Base-by-base conservation (phyloP, 2,888 invertebrate species). In the Campoletis raptor region DNA sequence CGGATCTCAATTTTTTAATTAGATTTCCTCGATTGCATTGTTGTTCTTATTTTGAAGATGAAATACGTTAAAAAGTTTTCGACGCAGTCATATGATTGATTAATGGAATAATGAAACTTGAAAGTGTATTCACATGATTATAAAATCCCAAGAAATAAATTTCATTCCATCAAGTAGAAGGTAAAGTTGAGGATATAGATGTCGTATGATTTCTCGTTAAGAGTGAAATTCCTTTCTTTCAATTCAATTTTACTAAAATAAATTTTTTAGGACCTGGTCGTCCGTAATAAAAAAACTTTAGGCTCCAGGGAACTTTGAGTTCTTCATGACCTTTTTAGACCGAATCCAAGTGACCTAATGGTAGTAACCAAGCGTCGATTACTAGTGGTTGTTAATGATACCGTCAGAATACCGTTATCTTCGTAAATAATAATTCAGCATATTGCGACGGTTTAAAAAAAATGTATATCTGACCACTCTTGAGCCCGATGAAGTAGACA, bases 401-500 rank as follows among this genome's bases (percentile, higher is more conserved):
- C 8, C n/a, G n/a, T 0, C 54, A 9, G 8, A 54, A 54, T 8
- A 24, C 24, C 57, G 24, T 30, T 12, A 30, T 10, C 24, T 30
- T 61, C 21, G 24, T 24, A 12, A 61, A 24, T 30, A 61, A 61
- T 15, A 15, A 61, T 30, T 21, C 57, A 30, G 24, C 15, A 30
- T 12, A 1, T 3, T 4, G 4, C 9, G 12, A 10, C 1, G 6
- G 24, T 18, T 9, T 36, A n/a, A n/a, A n/a, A n/a, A n/a, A n/a
- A n/a, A n/a, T n/a, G n/a, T n/a, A 3, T 37, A 66, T 76, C 9
- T 40, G 61, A 54, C 30, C 61, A 81, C 42, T 48, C 30, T 81
- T n/a, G 37, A 77, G 64, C 52, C 73, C 57, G 84, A 73, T 69
- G 37, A n/a, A 54, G n/a, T 72, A 52, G 72, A 81, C 81, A 66